Evolutionary conservation across 2,888 invertebrate species (phyloP).

Genomic region (Rhagium mordax): DNA sequence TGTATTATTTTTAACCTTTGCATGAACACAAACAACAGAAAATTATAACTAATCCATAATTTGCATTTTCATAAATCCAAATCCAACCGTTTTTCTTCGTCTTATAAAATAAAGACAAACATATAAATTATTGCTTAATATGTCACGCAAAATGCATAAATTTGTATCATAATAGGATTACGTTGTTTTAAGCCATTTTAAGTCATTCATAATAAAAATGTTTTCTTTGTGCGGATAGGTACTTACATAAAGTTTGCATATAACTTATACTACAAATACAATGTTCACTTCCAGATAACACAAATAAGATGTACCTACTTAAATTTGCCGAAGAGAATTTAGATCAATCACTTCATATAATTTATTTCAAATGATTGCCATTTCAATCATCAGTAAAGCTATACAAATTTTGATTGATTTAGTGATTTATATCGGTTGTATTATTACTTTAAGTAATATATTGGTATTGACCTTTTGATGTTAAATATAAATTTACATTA

Average conservation of each 20-base stretch:
- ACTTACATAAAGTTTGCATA: not conserved
- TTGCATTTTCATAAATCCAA: too few relatives aligned
- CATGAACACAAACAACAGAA: too few relatives aligned
- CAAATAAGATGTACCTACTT: not conserved
- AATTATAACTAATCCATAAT: too few relatives aligned
- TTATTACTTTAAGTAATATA: not conserved
- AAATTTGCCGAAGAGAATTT: not conserved
- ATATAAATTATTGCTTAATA: not conserved
- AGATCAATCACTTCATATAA: slow-evolving; percentile 8
- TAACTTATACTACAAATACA: not conserved
- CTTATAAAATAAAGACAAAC: not conserved
- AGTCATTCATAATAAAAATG: not conserved
- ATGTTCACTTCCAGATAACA: slow-evolving; percentile 7
- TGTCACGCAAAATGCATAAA: not conserved
- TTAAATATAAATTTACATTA: slow-evolving; percentile 2
- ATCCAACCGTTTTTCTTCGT: not conserved
- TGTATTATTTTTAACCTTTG: too few relatives aligned
- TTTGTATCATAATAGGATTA: not conserved
- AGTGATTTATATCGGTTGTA: not conserved
- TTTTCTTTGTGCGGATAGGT: not conserved
- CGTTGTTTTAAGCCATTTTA: slow-evolving; percentile 12
- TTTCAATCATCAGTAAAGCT: not conserved
- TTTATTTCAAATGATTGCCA: slow-evolving; percentile 1
- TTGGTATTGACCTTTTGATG: not conserved
- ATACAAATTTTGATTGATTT: slow-evolving; percentile 14